Percentiles rank a stretch among this genome's conserved stretches.
phyloP scores from a whole-genome alignment of 2,888 invertebrate genomes.

The Tenthredo scrophulariae region DNA sequence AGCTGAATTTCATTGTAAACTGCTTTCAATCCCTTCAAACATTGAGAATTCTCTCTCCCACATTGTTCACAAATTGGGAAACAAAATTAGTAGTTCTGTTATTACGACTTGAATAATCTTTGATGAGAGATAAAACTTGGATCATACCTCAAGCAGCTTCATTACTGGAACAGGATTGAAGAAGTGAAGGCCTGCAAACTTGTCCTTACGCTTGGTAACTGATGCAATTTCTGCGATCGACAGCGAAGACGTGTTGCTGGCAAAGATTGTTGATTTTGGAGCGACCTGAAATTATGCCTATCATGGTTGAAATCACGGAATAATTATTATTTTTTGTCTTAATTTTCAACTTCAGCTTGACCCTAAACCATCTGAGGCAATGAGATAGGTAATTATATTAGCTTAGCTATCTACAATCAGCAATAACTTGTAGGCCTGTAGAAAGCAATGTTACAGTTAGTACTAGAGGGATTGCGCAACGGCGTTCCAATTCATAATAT shows the following conservation, averaged over 20 bases:
- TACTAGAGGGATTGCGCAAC: neutral
- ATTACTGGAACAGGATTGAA: constrained; percentile 96
- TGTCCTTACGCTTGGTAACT: constrained; percentile 85
- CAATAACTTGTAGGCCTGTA: neutral
- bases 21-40: neutral
- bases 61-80: neutral
- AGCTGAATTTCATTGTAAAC: neutral
- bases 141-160: constrained; percentile 86
- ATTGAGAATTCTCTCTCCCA: neutral
- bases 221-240: constrained; percentile 90
- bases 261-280: constrained; percentile 88
- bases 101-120: neutral
- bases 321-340: neutral
- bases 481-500: neutral
- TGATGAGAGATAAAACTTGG: neutral
- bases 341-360: neutral
- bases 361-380: neutral
- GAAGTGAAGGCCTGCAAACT: constrained; percentile 94
- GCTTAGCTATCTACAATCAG: neutral
- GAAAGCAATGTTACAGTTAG: neutral
- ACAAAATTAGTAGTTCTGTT: neutral
- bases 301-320: neutral
- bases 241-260: constrained; percentile 94
- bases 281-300: constrained; percentile 80
- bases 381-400: neutral